Evolutionary conservation across 1,140 invertebrate species (phyloP), one percentile per base, ranked within the genome.

Genomic region (Drosophila sucinea): DNA sequence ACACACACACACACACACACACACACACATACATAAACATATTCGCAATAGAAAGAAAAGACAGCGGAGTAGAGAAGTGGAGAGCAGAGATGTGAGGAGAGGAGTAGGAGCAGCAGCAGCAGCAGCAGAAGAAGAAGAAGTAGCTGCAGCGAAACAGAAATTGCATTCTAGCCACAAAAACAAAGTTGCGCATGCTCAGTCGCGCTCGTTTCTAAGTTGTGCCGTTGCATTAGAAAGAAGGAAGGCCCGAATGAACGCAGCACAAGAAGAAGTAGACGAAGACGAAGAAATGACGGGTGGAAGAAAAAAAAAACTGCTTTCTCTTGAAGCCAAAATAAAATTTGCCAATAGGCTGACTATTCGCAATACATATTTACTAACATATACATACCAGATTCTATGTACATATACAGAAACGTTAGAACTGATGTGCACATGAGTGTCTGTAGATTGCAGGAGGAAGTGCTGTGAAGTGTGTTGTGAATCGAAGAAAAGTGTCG

Each of bases 281-380:
- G 44, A 51, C 23, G 44, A 51, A 51, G 44, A 51, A 51, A 51
- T 51, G 44, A 51, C 23, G 44, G 44, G 44, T 38, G 35, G 35
- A 38, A 38, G 47, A 74, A 55, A 58, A 76, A 83, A 77, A 83
- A 87, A 87, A 87, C 83, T 87, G 83, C 83, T 87, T 87, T 87
- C 83, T 87, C 83, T 83, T 89, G 79, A 86, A 67, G 77, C 83
- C 84, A 87, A 87, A 87, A 87, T 87, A 73, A 73, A 83, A 83
- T 67, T 75, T 67, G 68, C 76, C 58, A 80, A 81, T 82, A 51
- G 44, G 44, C 44, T 27, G 23, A 51, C 79, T 74, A 80, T 79
- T 87, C 71, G 83, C 72, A 86, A 87, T 70, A 47, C 23, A 25
- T 47, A 25, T 3, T 1, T 47, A 47, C 17, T 17, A 17, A 17